Base-by-base conservation (phyloP, 1,140 invertebrate genomes). In the Drosophila lacertosa region DNA sequence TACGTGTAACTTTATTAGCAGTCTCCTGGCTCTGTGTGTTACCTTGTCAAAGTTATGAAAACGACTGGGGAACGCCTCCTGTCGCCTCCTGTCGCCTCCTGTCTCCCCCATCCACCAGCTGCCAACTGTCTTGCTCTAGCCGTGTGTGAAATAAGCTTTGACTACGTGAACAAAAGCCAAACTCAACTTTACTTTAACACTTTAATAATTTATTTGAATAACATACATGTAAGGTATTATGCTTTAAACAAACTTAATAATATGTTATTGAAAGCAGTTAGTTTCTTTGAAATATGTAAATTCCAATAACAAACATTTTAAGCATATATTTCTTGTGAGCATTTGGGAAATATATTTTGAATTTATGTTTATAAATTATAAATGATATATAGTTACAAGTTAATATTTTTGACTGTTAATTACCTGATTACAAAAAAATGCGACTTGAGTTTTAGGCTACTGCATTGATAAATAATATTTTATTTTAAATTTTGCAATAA, bases 21-120 rank as follows among this genome's bases (percentile, higher is more conserved):
- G 68, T 67, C 62, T 59, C 63, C 45, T 37, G 54, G 39, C 64
- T 53, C 60, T 67, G 66, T 67, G 66, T 78, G 80, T 67, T 83
- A 68, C 66, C 75, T 78, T 79, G 80, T 83, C 80, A 88, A 88
- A 86, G 82, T 88, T 77, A 88, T 86, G 77, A 74, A 68, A 81
- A 58, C 57, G 73, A 59, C 74, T 74, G 65, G 80, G 80, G 77
- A 86, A 59, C 67, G 44, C 45, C 54, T 48, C 16, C 37, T 50
- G 29, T 18, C 58, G 11, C 13, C 9, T n/a, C n/a, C n/a, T n/a
- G n/a, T n/a, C 67, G 44, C 45, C 54, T 48, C 16, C 37, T 50
- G 29, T 18, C 58, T 13, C 13, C 9, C 10, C 22, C 7, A 0
- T 9, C 33, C 11, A 16, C 16, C 35, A 22, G 13, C 32, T 26